Conservation (phyloP, 2,888 invertebrate genomes). For the Chalcosyrphus nemorum region DNA sequence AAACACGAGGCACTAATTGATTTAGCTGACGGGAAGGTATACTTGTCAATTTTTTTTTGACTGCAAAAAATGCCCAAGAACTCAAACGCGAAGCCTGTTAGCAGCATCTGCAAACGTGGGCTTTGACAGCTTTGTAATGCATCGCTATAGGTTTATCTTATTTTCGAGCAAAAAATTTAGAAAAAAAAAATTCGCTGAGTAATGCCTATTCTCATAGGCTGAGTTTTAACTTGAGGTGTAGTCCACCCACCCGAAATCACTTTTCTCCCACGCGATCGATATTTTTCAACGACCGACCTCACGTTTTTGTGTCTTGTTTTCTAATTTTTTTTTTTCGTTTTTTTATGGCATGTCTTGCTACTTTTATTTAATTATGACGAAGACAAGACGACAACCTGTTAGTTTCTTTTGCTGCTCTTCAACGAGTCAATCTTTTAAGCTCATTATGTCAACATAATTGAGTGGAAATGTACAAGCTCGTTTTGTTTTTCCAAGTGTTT, state of each 20-base stretch:
- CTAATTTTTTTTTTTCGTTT: too few relatives aligned
- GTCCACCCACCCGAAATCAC: neutral
- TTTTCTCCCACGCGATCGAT: neutral
- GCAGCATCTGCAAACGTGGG: slow-evolving; percentile 31
- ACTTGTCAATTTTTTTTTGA: neutral
- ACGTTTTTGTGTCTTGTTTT: too few relatives aligned
- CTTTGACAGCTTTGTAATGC: slow-evolving; percentile 42
- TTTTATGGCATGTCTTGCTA: neutral
- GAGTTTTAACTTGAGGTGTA: neutral
- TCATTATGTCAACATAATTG: neutral
- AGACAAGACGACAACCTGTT: neutral
- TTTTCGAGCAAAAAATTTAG: neutral
- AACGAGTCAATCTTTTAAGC: neutral
- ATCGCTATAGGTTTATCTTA: too few relatives aligned
- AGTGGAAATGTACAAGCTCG: neutral
- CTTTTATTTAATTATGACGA: neutral
- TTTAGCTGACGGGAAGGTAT: slow-evolving; percentile 16
- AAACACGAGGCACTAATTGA: slow-evolving; percentile 10
- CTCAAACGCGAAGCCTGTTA: neutral
- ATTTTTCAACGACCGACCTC: neutral
- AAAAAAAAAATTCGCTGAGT: neutral
- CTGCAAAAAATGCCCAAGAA: slow-evolving; percentile 1
- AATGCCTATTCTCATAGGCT: neutral
- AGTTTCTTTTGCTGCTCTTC: neutral
- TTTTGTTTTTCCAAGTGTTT: too few relatives aligned